Evolutionary conservation across 2,888 invertebrate species (phyloP).

Genomic region (Argyra leucocephala): DNA sequence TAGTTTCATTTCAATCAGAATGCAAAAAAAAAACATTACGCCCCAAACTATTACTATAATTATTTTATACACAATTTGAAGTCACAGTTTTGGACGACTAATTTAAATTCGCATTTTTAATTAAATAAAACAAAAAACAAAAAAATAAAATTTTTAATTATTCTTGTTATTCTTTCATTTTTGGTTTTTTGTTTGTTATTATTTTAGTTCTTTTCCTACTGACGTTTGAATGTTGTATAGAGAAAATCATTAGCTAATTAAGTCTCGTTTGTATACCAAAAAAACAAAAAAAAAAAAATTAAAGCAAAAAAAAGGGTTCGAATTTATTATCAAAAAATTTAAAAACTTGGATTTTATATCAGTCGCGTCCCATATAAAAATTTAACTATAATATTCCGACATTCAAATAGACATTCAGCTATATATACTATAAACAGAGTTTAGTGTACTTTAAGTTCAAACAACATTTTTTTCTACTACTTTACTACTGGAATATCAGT

Average conservation of each 20-base stretch:
- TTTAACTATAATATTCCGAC: too few relatives aligned
- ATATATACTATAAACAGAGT: too few relatives aligned
- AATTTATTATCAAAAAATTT: background rate
- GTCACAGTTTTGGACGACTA: background rate
- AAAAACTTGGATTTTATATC: background rate
- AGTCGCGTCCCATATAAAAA: too few relatives aligned
- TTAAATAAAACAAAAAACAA: background rate
- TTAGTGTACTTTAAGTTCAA: too few relatives aligned
- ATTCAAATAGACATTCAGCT: too few relatives aligned
- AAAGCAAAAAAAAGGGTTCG: background rate
- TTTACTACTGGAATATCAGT: too few relatives aligned
- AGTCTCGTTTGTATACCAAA: background rate
- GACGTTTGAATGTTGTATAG: background rate
- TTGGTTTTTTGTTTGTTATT: too few relatives aligned
- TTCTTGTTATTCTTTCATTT: background rate
- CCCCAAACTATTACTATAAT: too few relatives aligned
- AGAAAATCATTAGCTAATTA: constrained; percentile 4
- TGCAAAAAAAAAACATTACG: too few relatives aligned
- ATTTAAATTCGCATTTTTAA: constrained; percentile 6
- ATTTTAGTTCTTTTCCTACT: background rate
- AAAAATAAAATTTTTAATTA: background rate
- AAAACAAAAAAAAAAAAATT: background rate
- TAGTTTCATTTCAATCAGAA: too few relatives aligned
- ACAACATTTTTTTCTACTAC: too few relatives aligned
- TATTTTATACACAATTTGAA: background rate